These are phyloP conservation scores for Orycteropus afer DNA, from an alignment of 2,113 vertebrate genomes.

Conservation along the genomic window DNA sequence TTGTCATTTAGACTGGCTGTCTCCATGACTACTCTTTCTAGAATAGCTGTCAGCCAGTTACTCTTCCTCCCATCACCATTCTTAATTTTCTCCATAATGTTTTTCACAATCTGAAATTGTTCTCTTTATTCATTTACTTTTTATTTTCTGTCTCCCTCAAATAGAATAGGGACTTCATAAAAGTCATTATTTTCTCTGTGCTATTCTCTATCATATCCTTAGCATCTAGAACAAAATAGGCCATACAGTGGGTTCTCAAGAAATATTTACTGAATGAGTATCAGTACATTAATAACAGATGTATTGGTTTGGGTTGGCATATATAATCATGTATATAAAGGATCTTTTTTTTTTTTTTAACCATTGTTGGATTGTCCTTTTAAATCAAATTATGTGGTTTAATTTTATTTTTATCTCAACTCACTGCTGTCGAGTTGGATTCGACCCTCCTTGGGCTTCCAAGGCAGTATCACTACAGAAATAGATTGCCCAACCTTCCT, in stretches of 20 bases:
- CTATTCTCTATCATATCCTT: background rate
- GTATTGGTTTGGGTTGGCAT: background rate
- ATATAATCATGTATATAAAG: background rate
- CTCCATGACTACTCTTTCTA: background rate
- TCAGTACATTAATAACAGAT: background rate
- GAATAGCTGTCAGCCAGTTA: background rate
- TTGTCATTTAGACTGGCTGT: background rate
- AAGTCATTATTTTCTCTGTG: background rate
- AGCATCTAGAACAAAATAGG: background rate
- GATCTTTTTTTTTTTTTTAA: background rate
- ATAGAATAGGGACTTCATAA: background rate
- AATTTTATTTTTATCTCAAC: constrained; percentile 1
- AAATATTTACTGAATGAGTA: background rate
- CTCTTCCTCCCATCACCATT: background rate
- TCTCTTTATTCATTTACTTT: background rate
- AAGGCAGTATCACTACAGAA: no score
- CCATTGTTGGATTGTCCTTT: background rate
- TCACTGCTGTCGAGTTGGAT: no score
- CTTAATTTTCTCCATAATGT: background rate
- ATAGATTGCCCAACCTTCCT: no score
- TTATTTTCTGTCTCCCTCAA: background rate
- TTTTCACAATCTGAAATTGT: background rate
- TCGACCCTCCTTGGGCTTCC: no score
- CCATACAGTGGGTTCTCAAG: background rate
- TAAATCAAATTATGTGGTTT: background rate